phyloP scores from a whole-genome alignment of 2,888 invertebrate genomes.

The Danaus chrysippus region DNA sequence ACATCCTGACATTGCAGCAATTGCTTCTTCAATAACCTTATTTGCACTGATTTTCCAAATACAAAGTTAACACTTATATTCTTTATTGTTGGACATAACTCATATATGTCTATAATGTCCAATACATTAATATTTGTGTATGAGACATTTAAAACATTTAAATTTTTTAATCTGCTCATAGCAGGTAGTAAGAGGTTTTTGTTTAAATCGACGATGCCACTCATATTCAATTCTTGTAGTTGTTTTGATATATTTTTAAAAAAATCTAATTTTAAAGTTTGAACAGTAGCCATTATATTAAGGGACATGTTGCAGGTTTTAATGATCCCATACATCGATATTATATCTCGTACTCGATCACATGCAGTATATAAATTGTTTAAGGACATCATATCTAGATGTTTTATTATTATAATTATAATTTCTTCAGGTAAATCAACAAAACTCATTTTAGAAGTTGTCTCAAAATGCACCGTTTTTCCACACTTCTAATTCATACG shows the following conservation, averaged over 20 bases:
- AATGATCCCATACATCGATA: constrained; percentile 43
- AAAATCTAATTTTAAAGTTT: constrained; percentile 47
- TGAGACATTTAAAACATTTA: constrained; percentile 55
- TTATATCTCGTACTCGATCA: constrained; percentile 40
- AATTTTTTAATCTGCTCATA: constrained; percentile 46
- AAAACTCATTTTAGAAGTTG: constrained; percentile 23
- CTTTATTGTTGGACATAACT: constrained; percentile 52
- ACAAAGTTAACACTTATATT: constrained; percentile 52
- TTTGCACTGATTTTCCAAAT: constrained; percentile 39
- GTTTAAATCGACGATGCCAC: constrained; percentile 50
- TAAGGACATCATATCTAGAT: constrained; percentile 48
- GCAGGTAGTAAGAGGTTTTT: constrained; percentile 46
- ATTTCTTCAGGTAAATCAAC: constrained; percentile 58
- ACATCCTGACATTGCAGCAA: constrained; percentile 47
- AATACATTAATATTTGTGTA: constrained; percentile 53
- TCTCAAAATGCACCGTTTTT: neutral
- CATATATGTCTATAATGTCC: constrained; percentile 52
- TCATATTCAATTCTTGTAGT: constrained; percentile 50
- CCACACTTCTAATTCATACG: neutral
- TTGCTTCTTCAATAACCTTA: constrained; percentile 26
- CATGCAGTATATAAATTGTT: constrained; percentile 49
- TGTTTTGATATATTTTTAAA: constrained; percentile 50
- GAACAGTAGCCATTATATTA: constrained; percentile 47
- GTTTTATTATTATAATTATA: constrained; percentile 52
- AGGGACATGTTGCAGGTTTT: constrained; percentile 48